phyloP scores from a whole-genome alignment of 2,888 invertebrate genomes.

The Mythimna lalbum region DNA sequence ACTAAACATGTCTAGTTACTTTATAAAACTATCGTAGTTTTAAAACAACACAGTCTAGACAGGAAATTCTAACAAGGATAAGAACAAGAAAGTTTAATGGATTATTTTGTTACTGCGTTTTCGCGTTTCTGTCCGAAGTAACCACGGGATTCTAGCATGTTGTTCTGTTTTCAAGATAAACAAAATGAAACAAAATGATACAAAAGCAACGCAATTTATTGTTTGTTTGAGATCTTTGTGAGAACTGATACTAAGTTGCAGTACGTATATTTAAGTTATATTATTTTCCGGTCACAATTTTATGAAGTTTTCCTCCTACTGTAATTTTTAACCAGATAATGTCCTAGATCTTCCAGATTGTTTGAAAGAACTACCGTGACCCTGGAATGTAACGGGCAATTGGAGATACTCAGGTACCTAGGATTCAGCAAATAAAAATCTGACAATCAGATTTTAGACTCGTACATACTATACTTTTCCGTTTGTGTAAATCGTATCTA shows the following conservation, averaged over 20 bases:
- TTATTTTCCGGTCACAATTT: neutral
- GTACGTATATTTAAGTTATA: neutral
- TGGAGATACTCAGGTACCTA: too few species aligned
- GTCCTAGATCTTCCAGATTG: too few species aligned
- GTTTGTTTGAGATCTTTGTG: neutral
- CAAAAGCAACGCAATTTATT: neutral
- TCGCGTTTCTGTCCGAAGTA: conserved; percentile 22
- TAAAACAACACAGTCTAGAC: conserved; percentile 75
- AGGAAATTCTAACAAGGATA: conserved; percentile 77
- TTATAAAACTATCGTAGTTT: conserved; percentile 76
- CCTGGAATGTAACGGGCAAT: too few species aligned
- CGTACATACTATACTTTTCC: too few species aligned
- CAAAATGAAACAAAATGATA: neutral
- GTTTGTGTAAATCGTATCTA: too few species aligned
- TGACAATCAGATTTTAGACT: too few species aligned
- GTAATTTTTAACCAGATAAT: neutral
- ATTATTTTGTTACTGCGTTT: conserved; percentile 29
- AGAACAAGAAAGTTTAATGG: conserved; percentile 36
- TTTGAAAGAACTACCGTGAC: too few species aligned
- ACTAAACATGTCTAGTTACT: conserved; percentile 5
- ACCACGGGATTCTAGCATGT: conserved; percentile 6
- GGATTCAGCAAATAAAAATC: too few species aligned
- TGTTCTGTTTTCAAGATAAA: neutral
- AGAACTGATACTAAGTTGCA: neutral
- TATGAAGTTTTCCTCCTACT: too few species aligned